Evolutionary conservation across 2,888 invertebrate genomes (phyloP).

Genomic region (Muscina levida): DNA sequence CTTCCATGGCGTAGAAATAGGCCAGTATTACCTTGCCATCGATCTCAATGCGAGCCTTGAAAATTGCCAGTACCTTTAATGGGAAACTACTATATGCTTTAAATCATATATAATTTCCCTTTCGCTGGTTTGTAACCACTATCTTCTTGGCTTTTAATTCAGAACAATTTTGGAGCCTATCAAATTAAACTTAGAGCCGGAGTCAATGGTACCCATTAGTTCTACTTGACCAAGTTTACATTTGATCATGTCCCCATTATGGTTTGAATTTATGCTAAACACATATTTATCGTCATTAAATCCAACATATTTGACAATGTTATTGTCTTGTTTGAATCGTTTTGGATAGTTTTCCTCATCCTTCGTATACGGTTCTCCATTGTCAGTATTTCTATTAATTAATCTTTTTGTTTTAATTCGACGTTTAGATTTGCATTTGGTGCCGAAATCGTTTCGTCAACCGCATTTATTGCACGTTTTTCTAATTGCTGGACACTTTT

Average conservation of each 20-base stretch:
- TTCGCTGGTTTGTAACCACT: conserved; percentile 1
- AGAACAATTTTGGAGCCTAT: neutral
- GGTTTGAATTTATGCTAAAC: conserved; percentile 1
- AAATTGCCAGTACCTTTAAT: conserved; percentile 5
- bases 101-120: conserved; percentile 1
- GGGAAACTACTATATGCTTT: neutral
- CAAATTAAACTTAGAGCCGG: neutral
- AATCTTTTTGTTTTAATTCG: neutral
- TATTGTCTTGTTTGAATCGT: neutral
- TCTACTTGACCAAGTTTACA: neutral
- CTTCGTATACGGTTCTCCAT: neutral
- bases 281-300: neutral
- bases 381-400: neutral
- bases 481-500: no score
- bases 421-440: neutral
- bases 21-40: neutral
- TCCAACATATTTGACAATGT: neutral
- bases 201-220: neutral
- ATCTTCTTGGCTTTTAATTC: conserved; percentile 1
- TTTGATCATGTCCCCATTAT: neutral
- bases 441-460: neutral
- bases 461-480: neutral
- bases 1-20: neutral
- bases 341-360: neutral
- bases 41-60: neutral